Evolutionary conservation across 2,113 vertebrate genomes (phyloP).

Genomic region (Nothocercus nigrocapillus): DNA sequence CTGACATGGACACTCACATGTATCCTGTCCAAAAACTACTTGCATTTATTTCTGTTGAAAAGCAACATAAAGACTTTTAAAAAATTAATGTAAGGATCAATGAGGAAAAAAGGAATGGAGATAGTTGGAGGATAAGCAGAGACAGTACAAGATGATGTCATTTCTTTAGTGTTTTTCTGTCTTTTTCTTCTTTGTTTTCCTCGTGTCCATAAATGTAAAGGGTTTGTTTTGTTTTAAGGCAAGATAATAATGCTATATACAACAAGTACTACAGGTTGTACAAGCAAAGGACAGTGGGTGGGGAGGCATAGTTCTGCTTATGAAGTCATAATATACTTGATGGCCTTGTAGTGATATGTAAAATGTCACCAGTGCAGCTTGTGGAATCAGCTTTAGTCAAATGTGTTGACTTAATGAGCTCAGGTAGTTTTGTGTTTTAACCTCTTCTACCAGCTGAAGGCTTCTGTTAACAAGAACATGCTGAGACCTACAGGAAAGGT

Average conservation of each 20-base stretch:
- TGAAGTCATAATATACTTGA: background rate
- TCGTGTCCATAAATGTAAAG: background rate
- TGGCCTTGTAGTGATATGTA: background rate
- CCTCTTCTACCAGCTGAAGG: constrained; percentile 77
- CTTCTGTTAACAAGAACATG: constrained; percentile 70
- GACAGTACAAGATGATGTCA: background rate
- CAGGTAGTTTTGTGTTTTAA: background rate
- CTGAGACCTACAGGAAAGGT: constrained; percentile 89
- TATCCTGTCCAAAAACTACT: background rate
- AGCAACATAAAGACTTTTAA: background rate
- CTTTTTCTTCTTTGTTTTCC: background rate
- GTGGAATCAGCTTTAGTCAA: rapidly evolving
- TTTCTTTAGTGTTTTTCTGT: background rate
- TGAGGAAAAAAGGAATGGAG: background rate
- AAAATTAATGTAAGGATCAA: background rate
- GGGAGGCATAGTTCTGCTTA: background rate
- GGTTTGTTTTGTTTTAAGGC: too few relatives aligned
- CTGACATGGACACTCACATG: rapidly evolving
- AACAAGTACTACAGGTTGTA: background rate
- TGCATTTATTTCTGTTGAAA: background rate
- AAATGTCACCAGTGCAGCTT: background rate
- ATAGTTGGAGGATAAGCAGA: background rate
- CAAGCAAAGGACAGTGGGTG: background rate
- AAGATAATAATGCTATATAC: background rate
- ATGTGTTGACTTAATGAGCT: background rate